Percentiles rank a stretch among this genome's conserved stretches.
Evolutionary conservation across 2,797 vertebrate genomes (phyloP).

Genomic region (Toxotes lorentzi): DNA sequence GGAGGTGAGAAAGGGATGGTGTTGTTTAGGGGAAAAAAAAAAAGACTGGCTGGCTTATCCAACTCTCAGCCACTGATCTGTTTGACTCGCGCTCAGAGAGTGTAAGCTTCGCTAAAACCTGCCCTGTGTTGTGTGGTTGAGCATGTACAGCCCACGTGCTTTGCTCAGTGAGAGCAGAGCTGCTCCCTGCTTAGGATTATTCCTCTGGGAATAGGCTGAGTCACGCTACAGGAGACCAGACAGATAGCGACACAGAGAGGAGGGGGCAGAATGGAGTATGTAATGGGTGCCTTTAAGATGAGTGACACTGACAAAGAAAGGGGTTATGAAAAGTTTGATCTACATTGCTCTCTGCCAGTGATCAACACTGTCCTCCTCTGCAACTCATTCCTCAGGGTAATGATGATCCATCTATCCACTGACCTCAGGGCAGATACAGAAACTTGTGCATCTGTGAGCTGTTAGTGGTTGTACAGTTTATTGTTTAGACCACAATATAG

Average conservation of each 20-base stretch:
- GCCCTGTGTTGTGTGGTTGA: slow-evolving; percentile 63
- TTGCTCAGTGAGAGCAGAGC: slow-evolving; percentile 59
- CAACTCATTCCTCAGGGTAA: slow-evolving; percentile 10
- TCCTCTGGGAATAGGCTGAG: slow-evolving; percentile 80
- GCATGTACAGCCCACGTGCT: slow-evolving; percentile 72
- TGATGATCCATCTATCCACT: slow-evolving; percentile 20
- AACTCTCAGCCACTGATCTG: slow-evolving; percentile 60
- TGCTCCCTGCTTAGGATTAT: slow-evolving; percentile 77
- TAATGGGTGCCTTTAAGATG: slow-evolving; percentile 35
- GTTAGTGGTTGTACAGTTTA: slow-evolving; percentile 10
- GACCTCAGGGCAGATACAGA: slow-evolving; percentile 32
- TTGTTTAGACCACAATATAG: slow-evolving; percentile 7
- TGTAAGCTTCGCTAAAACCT: slow-evolving; percentile 75
- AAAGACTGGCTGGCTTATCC: slow-evolving; percentile 47
- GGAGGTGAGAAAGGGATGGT: background rate
- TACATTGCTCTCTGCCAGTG: slow-evolving; percentile 4
- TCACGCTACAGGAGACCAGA: slow-evolving; percentile 73
- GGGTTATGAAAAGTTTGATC: slow-evolving; percentile 41
- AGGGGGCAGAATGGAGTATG: slow-evolving; percentile 19
- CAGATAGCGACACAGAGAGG: slow-evolving; percentile 33
- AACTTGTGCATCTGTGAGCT: slow-evolving; percentile 12
- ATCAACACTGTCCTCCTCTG: slow-evolving; percentile 21
- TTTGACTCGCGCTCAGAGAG: slow-evolving; percentile 57
- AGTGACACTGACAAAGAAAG: slow-evolving; percentile 30
- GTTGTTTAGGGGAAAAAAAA: slow-evolving; percentile 7